phyloP scores from a whole-genome alignment of 2,888 invertebrate species.

The Amphipoea lucens region DNA sequence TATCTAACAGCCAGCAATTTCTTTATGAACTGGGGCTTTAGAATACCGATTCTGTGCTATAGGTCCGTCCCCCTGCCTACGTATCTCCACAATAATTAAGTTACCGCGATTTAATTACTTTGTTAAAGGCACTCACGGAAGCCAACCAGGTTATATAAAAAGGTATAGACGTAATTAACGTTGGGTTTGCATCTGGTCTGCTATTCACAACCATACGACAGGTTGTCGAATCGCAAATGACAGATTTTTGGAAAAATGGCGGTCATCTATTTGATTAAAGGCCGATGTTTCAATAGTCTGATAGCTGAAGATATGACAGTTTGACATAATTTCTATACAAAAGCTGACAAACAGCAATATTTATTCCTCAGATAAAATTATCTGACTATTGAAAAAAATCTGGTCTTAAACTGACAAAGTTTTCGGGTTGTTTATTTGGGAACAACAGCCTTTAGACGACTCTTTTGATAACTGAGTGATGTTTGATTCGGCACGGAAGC shows the following conservation, averaged over 20 bases:
- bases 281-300: no score
- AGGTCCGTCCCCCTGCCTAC: background rate
- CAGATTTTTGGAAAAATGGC: background rate
- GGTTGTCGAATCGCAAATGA: background rate
- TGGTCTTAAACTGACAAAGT: background rate
- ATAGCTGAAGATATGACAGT: no score
- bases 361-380: background rate
- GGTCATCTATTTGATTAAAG: no score
- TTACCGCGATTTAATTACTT: constrained; percentile 43
- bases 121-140: constrained; percentile 12
- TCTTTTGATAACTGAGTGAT: background rate
- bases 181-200: background rate
- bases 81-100: constrained; percentile 26
- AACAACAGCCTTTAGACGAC: background rate
- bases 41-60: background rate
- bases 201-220: background rate
- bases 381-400: background rate
- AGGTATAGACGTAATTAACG: background rate
- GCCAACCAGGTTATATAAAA: constrained; percentile 27
- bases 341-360: no score
- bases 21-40: background rate
- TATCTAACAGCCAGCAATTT: background rate
- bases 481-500: background rate
- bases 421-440: background rate
- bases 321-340: no score